phyloP scores from a whole-genome alignment of 2,113 vertebrate species.

The Carassius carassius region DNA sequence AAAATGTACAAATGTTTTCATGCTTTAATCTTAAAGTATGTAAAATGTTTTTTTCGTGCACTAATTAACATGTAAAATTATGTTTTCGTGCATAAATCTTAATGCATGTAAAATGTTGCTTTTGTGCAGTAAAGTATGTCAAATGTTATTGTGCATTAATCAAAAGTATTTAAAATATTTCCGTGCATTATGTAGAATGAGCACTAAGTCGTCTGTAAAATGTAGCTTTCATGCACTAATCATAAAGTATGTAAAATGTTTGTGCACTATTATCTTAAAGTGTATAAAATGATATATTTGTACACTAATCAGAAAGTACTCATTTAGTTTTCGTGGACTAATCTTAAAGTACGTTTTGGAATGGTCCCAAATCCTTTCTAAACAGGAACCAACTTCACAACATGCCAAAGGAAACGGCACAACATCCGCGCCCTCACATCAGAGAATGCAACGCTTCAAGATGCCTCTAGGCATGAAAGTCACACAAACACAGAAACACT shows the following conservation, averaged over 20 bases:
- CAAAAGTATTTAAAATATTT: too few relatives aligned
- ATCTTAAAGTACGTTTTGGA: not conserved
- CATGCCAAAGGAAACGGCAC: not conserved
- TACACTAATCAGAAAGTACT: not conserved
- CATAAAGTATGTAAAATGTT: too few relatives aligned
- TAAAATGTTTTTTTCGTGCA: too few relatives aligned
- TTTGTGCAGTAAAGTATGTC: not conserved
- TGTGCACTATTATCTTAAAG: too few relatives aligned
- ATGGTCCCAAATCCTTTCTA: not conserved
- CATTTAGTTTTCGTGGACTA: not conserved
- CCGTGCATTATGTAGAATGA: too few relatives aligned
- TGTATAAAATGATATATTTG: not conserved
- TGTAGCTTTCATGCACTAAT: too few relatives aligned
- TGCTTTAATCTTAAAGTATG: too few relatives aligned
- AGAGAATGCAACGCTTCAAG: not conserved
- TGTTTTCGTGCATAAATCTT: not conserved
- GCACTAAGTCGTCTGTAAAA: too few relatives aligned
- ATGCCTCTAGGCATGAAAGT: not conserved
- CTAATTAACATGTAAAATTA: too few relatives aligned
- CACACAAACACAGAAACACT: not conserved
- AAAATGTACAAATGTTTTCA: too few relatives aligned
- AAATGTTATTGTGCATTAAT: not conserved
- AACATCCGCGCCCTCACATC: not conserved
- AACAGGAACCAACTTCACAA: not conserved
- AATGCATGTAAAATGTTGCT: too few relatives aligned